A percentile compares a stretch with the other conserved stretches of the same genome.
Evolutionary conservation across 1,140 invertebrate species (phyloP).

Genomic region (Atta colombica): DNA sequence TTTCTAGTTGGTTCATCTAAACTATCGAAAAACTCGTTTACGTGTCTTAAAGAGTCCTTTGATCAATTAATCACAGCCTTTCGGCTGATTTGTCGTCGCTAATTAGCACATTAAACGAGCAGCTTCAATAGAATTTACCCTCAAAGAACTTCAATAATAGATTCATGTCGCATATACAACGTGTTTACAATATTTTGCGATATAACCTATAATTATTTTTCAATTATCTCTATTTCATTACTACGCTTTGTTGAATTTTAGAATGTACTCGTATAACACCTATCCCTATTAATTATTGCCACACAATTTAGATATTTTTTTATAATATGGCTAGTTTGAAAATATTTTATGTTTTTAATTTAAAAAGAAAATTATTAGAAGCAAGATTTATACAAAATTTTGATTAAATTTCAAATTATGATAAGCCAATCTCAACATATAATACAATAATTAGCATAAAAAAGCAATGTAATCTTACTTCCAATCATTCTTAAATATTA

Average conservation of each 20-base stretch:
- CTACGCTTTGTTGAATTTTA: not conserved
- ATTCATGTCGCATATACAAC: conserved; percentile 24
- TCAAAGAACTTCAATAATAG: conserved; percentile 53
- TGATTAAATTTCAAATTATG: not conserved
- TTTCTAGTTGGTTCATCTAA: conserved; percentile 52
- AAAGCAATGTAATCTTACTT: not conserved
- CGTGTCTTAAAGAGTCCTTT: conserved; percentile 50
- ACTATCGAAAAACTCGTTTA: conserved; percentile 74
- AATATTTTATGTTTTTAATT: not conserved
- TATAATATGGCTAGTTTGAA: not conserved
- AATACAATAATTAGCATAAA: too few species aligned
- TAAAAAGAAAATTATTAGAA: not conserved
- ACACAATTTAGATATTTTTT: not conserved
- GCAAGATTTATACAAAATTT: not conserved
- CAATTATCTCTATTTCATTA: not conserved
- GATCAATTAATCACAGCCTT: conserved; percentile 67
- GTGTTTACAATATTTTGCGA: not conserved
- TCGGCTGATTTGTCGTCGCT: conserved; percentile 59
- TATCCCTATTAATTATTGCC: not conserved
- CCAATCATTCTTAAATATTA: conserved; percentile 40
- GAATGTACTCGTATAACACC: not conserved
- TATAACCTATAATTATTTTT: not conserved
- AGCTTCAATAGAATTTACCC: conserved; percentile 63
- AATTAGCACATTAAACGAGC: conserved; percentile 66
- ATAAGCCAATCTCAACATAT: not conserved